Evolutionary conservation across 64 coral and sea anemone species (phyloP).

Genomic region (Trachythela sp.): DNA sequence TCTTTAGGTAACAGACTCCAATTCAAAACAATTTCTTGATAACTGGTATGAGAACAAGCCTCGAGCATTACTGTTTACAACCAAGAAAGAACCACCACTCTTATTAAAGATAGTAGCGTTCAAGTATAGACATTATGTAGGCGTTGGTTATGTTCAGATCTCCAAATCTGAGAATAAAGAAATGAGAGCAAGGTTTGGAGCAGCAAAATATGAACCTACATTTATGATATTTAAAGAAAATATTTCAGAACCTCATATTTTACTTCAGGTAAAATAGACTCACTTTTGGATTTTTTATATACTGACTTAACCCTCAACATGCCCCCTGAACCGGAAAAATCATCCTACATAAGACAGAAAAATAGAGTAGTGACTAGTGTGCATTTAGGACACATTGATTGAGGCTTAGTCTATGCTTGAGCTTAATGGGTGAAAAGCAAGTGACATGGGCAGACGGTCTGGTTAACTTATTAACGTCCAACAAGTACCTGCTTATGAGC

Average conservation of each 20-base stretch:
- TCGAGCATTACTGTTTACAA: constrained; percentile 60
- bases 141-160: constrained; percentile 69
- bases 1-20: constrained; percentile 54
- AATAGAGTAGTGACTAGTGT: too few relatives aligned
- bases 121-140: constrained; percentile 37
- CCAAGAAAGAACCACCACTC: constrained; percentile 55
- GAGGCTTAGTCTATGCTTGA: too few relatives aligned
- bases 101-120: constrained; percentile 81
- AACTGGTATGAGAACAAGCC: constrained; percentile 76
- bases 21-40: constrained; percentile 54
- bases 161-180: constrained; percentile 45
- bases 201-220: constrained; percentile 47
- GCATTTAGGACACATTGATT: too few relatives aligned
- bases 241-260: constrained; percentile 58
- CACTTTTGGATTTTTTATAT: too few relatives aligned
- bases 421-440: too few relatives aligned
- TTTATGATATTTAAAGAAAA: constrained; percentile 92
- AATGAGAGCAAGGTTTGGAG: constrained; percentile 53
- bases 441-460: too few relatives aligned
- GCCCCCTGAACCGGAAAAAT: too few relatives aligned
- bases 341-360: too few relatives aligned
- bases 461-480: too few relatives aligned
- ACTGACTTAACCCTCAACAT: too few relatives aligned
- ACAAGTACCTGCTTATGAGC: too few relatives aligned
- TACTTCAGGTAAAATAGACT: constrained; percentile 58